These are phyloP conservation scores for Metallyticus violacea DNA, from an alignment of 2,888 invertebrate genomes.

Conservation along the genomic window DNA sequence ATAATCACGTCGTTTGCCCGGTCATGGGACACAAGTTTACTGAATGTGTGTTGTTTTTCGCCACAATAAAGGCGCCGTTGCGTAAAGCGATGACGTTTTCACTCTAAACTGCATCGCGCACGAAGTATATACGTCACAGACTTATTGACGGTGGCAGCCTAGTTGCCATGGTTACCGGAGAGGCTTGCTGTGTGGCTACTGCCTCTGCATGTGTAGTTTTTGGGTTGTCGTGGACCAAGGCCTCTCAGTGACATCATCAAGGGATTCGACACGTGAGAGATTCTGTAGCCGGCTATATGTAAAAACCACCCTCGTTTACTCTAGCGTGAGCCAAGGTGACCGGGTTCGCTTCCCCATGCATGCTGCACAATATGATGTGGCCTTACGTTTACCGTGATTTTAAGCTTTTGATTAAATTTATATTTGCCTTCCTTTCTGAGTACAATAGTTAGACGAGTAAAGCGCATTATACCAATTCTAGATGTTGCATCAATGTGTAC, in stretches of 20 bases:
- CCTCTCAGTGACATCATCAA: not conserved
- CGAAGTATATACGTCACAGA: constrained; percentile 2
- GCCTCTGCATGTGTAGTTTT: constrained; percentile 15
- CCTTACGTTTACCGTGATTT: not conserved
- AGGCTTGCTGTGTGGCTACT: not conserved
- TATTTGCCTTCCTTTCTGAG: too few relatives aligned
- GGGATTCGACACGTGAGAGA: not conserved
- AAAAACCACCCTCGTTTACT: not conserved
- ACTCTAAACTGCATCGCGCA: constrained; percentile 1
- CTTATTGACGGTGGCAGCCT: constrained; percentile 15
- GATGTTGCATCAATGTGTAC: too few relatives aligned
- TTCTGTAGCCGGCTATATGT: not conserved
- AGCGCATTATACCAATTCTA: too few relatives aligned
- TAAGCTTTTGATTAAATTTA: not conserved
- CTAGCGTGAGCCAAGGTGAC: not conserved
- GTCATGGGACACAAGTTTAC: not conserved
- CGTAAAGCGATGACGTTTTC: not conserved
- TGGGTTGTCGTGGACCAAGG: not conserved
- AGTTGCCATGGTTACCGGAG: constrained; percentile 10
- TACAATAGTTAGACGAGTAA: too few relatives aligned
- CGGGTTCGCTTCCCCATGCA: not conserved
- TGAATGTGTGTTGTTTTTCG: not conserved
- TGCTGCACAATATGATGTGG: not conserved
- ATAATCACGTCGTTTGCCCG: not conserved
- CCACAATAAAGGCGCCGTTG: not conserved